Base-by-base conservation (phyloP, 2,797 vertebrate species). In the Denticeps clupeoides region DNA sequence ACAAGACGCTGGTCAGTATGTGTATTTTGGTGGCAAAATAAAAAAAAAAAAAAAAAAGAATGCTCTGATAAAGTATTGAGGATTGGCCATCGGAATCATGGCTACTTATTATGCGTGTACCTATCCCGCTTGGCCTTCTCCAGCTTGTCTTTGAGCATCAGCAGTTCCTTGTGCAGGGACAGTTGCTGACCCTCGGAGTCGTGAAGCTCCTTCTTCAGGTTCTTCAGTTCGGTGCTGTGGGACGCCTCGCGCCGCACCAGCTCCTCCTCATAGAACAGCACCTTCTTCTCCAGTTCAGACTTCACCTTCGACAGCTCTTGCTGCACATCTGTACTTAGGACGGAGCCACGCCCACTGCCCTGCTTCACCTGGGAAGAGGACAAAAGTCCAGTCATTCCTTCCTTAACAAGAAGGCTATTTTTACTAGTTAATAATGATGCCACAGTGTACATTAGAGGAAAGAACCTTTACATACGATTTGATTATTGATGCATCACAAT, bases 231-330 rank as follows among this genome's bases (percentile, higher is more conserved):
- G 0, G 85, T 74, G 51, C 84, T 80, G 16, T 94, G 90, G 11
- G 85, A 77, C 0, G 88, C 81, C 77, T 98, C 93, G 6, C 88
- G 81, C 18, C 87, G 78, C 50, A 91, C 80, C 58, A 95, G 51
- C 65, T 98, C 93, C 64, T 97, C 93, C 69, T 97, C 91, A 5
- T 90, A 95, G 68, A 89, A 92, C 24, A 94, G 65, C 23, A 88
- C 79, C 65, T 96, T 96, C 71, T 94, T 95, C 64, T 98, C 93
- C 1, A 95, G 84, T 63, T 97, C 91, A 0, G 89, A 84, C 64
- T 85, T 92, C 28, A 90, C 68, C 60, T 87, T 88, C 47, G 85
- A 87, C 67, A 95, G 73, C 60, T 97, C 94, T 58, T 94, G 91
- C 58, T 93, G 91, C 31, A 88, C 87, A 41, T 91, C 91, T 0